Conservation (phyloP, 1,140 invertebrate species). For the Wasmannia auropunctata region DNA sequence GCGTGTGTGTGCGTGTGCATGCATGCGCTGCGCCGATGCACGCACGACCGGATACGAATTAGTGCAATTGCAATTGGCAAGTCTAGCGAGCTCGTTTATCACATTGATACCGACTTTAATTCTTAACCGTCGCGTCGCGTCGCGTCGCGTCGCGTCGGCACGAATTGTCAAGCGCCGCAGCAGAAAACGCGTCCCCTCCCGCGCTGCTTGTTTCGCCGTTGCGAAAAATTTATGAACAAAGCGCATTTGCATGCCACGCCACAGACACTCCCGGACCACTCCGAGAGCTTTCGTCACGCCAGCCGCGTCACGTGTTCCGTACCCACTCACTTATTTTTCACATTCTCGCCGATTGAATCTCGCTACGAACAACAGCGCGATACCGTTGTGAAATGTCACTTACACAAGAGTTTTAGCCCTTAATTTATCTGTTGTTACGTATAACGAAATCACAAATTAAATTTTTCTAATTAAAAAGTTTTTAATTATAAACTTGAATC, state of each 20-base stretch:
- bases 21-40: not conserved
- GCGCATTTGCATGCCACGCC: slow-evolving; percentile 40
- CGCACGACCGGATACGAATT: slow-evolving; percentile 48
- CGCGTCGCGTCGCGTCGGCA: too few species aligned
- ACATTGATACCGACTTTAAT: slow-evolving; percentile 54
- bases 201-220: not conserved
- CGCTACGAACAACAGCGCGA: not conserved
- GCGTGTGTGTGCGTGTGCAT: not conserved
- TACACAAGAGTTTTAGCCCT: not conserved
- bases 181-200: not conserved
- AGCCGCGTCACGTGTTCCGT: slow-evolving; percentile 43
- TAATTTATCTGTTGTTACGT: slow-evolving; percentile 15
- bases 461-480: not conserved
- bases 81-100: slow-evolving; percentile 33
- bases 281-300: slow-evolving; percentile 37
- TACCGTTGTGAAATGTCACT: not conserved
- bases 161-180: slow-evolving; percentile 23
- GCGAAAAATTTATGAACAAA: slow-evolving; percentile 51
- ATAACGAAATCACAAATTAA: not conserved
- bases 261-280: slow-evolving; percentile 22
- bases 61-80: slow-evolving; percentile 18
- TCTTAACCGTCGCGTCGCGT: too few species aligned
- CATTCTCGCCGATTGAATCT: slow-evolving; percentile 29
- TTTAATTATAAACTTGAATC: not conserved
- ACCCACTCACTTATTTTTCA: slow-evolving; percentile 8